Evolutionary conservation across 2,888 invertebrate species (phyloP).

Genomic region (Eumerus sabulonum): DNA sequence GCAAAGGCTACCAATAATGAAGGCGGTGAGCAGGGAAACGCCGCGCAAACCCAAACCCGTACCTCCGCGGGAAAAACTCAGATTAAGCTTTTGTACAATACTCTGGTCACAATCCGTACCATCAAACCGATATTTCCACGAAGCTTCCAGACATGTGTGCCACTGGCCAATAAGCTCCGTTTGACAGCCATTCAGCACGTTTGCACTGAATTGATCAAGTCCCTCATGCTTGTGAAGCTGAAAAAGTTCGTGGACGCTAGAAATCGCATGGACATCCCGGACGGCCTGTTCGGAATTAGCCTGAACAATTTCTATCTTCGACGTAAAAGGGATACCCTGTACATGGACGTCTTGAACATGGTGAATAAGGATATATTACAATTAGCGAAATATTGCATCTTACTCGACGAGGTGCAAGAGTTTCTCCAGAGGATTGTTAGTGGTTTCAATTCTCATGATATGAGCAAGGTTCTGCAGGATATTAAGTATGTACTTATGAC

Average conservation of each 20-base stretch:
- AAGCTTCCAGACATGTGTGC: not conserved
- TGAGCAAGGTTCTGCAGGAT: no score
- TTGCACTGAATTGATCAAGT: not conserved
- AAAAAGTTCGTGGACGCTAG: not conserved
- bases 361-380: not conserved
- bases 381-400: slow-evolving; percentile 4
- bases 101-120: not conserved
- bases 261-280: not conserved
- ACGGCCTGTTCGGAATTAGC: slow-evolving; percentile 13
- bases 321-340: slow-evolving; percentile 1
- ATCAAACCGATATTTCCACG: not conserved
- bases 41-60: not conserved
- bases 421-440: not conserved
- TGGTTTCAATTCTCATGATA: not conserved
- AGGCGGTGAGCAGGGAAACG: no score
- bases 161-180: not conserved
- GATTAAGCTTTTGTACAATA: no score
- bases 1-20: no score
- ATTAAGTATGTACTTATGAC: no score
- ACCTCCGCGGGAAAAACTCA: not conserved
- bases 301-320: slow-evolving; percentile 6
- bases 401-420: not conserved
- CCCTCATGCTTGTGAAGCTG: not conserved
- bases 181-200: not conserved
- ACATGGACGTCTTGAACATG: slow-evolving; percentile 15